phyloP scores from a whole-genome alignment of 2,797 vertebrate species.

The Pangasius larnaudii region DNA sequence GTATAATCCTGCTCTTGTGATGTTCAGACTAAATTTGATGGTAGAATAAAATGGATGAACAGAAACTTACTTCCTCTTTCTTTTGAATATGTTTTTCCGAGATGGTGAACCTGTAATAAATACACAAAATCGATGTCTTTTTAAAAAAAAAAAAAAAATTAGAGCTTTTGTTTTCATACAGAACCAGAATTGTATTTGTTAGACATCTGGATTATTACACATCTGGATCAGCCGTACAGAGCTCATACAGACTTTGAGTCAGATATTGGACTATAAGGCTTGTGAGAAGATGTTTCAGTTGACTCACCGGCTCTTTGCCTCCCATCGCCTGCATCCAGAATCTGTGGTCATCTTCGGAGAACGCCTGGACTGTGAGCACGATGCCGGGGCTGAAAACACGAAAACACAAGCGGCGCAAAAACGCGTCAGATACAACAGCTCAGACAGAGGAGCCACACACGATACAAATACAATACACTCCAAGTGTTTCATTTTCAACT shows the following conservation, averaged over 20 bases:
- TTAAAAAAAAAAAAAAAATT: too few species aligned
- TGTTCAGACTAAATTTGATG: background rate
- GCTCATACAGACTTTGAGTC: background rate
- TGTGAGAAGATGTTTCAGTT: background rate
- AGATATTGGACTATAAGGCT: background rate
- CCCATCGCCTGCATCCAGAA: slow-evolving; percentile 96
- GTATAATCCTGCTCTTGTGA: background rate
- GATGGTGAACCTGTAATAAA: slow-evolving; percentile 68
- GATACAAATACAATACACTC: background rate
- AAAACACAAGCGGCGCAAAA: slow-evolving; percentile 26
- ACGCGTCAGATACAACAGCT: background rate
- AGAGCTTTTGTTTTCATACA: background rate
- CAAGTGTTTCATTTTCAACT: too few species aligned
- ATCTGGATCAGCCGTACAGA: too few species aligned
- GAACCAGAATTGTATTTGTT: background rate
- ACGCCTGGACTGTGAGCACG: slow-evolving; percentile 89
- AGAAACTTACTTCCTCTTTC: slow-evolving; percentile 79
- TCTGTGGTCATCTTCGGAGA: slow-evolving; percentile 92
- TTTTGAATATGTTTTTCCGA: slow-evolving; percentile 73
- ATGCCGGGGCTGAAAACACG: slow-evolving; percentile 81
- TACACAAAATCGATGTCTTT: too few species aligned
- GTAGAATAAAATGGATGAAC: background rate
- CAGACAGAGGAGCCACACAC: background rate
- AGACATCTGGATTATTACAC: background rate
- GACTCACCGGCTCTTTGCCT: slow-evolving; percentile 93